Evolutionary conservation across 2,113 vertebrate genomes (phyloP).

Genomic region (Hydrochoerus hydrochaeris): DNA sequence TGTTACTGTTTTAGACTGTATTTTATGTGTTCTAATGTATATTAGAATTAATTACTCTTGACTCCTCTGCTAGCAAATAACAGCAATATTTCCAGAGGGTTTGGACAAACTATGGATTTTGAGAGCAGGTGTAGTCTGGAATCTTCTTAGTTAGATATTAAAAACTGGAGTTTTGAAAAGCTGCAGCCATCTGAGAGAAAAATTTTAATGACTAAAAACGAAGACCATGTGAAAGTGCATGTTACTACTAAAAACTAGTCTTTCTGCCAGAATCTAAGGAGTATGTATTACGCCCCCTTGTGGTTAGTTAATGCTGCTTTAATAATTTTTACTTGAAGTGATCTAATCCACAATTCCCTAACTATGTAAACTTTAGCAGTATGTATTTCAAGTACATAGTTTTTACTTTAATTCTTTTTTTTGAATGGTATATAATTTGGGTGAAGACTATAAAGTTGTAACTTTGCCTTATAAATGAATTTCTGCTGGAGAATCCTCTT

Average conservation of each 20-base stretch:
- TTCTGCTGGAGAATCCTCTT: constrained; percentile 32
- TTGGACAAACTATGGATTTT: constrained; percentile 66
- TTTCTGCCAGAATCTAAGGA: constrained; percentile 80
- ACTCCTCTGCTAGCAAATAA: constrained; percentile 60
- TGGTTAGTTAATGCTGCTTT: constrained; percentile 78
- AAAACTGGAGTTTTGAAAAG: constrained; percentile 56
- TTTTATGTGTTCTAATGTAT: constrained; percentile 64
- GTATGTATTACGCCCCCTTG: constrained; percentile 68
- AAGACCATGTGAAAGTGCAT: constrained; percentile 50
- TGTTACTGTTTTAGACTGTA: constrained; percentile 67
- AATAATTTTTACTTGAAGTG: constrained; percentile 73
- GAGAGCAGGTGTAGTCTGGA: constrained; percentile 48
- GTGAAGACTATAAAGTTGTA: not conserved
- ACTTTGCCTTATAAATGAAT: constrained; percentile 37
- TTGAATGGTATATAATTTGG: not conserved
- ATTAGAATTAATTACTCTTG: constrained; percentile 73
- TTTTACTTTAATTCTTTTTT: constrained; percentile 17
- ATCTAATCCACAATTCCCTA: constrained; percentile 29
- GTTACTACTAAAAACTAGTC: constrained; percentile 72
- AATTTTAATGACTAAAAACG: constrained; percentile 65
- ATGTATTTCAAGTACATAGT: constrained; percentile 54
- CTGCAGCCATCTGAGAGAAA: constrained; percentile 62
- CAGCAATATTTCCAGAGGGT: constrained; percentile 67
- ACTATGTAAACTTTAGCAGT: constrained; percentile 1
- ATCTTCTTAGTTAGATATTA: constrained; percentile 53